Percentiles rank a stretch among this genome's conserved stretches.
Evolutionary conservation across 2,113 vertebrate species (phyloP).

Genomic region (Mola mola): DNA sequence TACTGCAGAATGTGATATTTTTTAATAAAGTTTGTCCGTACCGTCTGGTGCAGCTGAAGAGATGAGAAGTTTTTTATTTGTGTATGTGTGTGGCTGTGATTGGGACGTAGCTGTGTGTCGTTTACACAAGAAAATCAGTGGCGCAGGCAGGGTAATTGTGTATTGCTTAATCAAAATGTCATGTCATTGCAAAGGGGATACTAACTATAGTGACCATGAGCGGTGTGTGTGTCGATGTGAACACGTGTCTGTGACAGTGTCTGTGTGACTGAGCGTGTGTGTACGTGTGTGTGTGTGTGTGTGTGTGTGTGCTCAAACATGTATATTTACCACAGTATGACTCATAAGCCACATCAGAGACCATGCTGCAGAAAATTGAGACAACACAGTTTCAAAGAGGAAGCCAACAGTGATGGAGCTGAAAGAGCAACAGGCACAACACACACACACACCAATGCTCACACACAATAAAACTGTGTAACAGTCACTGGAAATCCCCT

Average conservation of each 20-base stretch:
- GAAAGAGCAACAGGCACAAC: slow-evolving; percentile 63
- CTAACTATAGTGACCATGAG: slow-evolving; percentile 39
- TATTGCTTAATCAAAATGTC: slow-evolving; percentile 16
- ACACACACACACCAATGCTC: slow-evolving; percentile 6
- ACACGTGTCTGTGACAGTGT: slow-evolving; percentile 22
- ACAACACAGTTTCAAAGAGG: slow-evolving; percentile 80
- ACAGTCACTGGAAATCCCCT: slow-evolving; percentile 61
- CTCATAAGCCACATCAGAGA: slow-evolving; percentile 78
- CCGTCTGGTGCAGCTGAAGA: slow-evolving; percentile 50
- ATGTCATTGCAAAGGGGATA: slow-evolving; percentile 25
- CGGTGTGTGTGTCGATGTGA: slow-evolving; percentile 24
- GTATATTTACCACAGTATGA: slow-evolving; percentile 76
- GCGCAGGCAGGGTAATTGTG: slow-evolving; percentile 19
- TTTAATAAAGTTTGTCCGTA: slow-evolving; percentile 71
- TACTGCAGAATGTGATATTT: slow-evolving; percentile 63
- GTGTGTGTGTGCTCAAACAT: slow-evolving; percentile 49
- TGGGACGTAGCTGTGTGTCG: no score
- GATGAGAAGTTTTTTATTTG: slow-evolving; percentile 33
- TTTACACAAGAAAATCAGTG: slow-evolving; percentile 23
- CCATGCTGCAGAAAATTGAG: slow-evolving; percentile 70
- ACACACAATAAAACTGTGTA: slow-evolving; percentile 28
- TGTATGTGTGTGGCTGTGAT: neutral
- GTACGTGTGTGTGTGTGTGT: slow-evolving; percentile 13
- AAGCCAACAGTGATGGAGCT: slow-evolving; percentile 73
- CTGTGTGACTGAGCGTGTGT: slow-evolving; percentile 29